Conservation (phyloP, 2,797 vertebrate species). For the Loriculus beryllinus region DNA sequence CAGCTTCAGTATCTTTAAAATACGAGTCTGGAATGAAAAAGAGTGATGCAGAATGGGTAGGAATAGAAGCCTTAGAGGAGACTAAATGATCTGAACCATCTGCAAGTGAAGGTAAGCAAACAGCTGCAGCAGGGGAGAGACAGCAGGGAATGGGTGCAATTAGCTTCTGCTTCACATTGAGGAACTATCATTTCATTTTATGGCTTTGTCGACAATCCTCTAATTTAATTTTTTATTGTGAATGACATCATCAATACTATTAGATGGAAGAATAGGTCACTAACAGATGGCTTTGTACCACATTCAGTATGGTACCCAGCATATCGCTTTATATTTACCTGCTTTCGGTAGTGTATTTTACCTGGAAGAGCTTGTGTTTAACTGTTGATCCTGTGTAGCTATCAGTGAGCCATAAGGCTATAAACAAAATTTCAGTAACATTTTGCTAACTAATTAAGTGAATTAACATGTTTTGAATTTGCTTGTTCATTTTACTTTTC, state of each 20-base stretch:
- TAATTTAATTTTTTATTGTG: slow-evolving; percentile 22
- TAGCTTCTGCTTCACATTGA: neutral
- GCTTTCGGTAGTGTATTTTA: neutral
- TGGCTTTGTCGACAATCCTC: neutral
- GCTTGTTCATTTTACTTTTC: neutral
- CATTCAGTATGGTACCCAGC: neutral
- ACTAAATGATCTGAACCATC: neutral
- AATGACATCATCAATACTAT: neutral
- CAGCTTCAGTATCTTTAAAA: neutral
- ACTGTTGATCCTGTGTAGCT: neutral
- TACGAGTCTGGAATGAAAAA: neutral
- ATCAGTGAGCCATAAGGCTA: neutral
- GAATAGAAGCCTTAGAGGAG: neutral
- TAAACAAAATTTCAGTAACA: neutral
- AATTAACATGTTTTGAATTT: neutral
- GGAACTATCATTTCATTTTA: neutral
- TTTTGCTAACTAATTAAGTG: neutral
- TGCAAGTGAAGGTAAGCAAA: neutral
- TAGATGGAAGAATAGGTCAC: neutral
- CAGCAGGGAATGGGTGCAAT: neutral
- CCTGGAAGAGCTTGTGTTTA: neutral
- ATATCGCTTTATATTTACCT: neutral
- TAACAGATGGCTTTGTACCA: neutral
- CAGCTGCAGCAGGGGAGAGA: neutral
- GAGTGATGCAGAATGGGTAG: neutral